These are phyloP conservation scores for Eidolon dupreanum DNA, from an alignment of 2,797 vertebrate genomes.

Conservation along the genomic window DNA sequence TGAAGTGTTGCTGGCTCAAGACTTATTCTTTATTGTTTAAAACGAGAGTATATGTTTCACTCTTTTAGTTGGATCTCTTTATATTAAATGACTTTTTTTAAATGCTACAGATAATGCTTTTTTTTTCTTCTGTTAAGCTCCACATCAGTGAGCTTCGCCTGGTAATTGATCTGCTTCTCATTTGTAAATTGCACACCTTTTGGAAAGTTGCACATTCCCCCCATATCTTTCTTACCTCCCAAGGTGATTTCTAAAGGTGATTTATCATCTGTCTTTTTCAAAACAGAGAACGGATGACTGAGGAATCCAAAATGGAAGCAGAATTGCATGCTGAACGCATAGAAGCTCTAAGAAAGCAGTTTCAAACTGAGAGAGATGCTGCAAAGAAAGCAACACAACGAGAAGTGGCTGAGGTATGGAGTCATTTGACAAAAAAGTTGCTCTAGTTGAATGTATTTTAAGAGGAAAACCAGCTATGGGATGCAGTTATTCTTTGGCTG, in stretches of 20 bases:
- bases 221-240: neutral
- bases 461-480: neutral
- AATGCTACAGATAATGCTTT: neutral
- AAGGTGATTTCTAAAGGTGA: neutral
- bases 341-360: constrained; percentile 82
- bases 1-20: neutral
- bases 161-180: neutral
- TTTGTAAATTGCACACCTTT: neutral
- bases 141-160: neutral
- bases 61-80: neutral
- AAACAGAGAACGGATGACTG: constrained; percentile 82
- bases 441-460: neutral
- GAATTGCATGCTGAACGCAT: constrained; percentile 76
- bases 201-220: neutral
- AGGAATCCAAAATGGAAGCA: constrained; percentile 81
- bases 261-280: neutral
- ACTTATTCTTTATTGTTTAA: neutral
- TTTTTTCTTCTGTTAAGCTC: neutral
- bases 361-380: constrained; percentile 80
- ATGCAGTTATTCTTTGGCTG: neutral
- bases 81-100: neutral
- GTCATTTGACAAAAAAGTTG: neutral
- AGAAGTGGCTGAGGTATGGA: constrained; percentile 78
- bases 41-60: neutral
- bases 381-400: constrained; percentile 78